These are phyloP conservation scores for Emmelina monodactyla DNA, from an alignment of 2,888 invertebrate genomes.

Conservation along the genomic window DNA sequence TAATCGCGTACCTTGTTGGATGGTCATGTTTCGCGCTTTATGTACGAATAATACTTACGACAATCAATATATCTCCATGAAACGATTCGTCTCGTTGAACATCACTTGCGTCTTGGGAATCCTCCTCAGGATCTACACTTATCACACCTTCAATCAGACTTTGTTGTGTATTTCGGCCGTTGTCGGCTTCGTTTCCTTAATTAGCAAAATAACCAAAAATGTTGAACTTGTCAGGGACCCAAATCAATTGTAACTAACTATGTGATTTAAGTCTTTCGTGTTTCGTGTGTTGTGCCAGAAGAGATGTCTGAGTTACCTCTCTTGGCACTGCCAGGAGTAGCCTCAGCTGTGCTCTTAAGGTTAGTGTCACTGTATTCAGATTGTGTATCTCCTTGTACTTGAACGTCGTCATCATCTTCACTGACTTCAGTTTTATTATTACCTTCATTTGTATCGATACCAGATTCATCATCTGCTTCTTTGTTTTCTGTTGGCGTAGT, in stretches of 20 bases:
- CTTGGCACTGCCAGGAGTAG: slow-evolving; percentile 44
- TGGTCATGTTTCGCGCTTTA: slow-evolving; percentile 33
- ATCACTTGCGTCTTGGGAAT: slow-evolving; percentile 58
- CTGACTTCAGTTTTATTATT: slow-evolving; percentile 43
- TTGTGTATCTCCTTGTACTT: slow-evolving; percentile 52
- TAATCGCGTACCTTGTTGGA: slow-evolving; percentile 46
- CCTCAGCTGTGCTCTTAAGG: slow-evolving; percentile 42
- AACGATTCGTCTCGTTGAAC: slow-evolving; percentile 40
- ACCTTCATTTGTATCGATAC: slow-evolving; percentile 37
- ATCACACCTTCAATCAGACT: slow-evolving; percentile 59
- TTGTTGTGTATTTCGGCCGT: slow-evolving; percentile 51
- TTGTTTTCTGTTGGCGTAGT: slow-evolving; percentile 4
- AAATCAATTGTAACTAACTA: slow-evolving; percentile 34
- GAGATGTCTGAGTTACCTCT: slow-evolving; percentile 50
- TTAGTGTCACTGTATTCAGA: slow-evolving; percentile 48
- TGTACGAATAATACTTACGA: slow-evolving; percentile 50
- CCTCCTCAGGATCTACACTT: slow-evolving; percentile 52
- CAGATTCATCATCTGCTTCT: slow-evolving; percentile 17
- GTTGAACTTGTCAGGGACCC: slow-evolving; percentile 62
- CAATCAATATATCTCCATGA: slow-evolving; percentile 42
- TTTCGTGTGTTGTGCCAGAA: slow-evolving; percentile 53
- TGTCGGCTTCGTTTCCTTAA: slow-evolving; percentile 56
- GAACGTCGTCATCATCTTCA: slow-evolving; percentile 64
- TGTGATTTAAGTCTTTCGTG: slow-evolving; percentile 40
- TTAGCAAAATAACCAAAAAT: slow-evolving; percentile 64